Percentiles rank a stretch among this genome's conserved stretches.
Evolutionary conservation across 2,888 invertebrate genomes (phyloP).

Genomic region (Stramonita haemastoma): DNA sequence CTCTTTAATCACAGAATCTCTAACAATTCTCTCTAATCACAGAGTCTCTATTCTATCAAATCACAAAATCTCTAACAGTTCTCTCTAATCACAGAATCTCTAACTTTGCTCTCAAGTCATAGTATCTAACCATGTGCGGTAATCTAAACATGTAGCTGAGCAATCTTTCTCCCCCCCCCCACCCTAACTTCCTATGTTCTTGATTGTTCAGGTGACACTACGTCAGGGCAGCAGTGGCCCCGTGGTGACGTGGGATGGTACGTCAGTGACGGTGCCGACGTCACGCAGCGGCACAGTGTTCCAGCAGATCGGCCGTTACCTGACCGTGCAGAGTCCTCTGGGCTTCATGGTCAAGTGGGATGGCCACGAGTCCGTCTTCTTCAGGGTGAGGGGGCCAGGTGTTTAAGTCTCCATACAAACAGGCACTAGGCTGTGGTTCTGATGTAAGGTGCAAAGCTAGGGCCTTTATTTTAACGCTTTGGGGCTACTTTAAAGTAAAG

Average conservation of each 20-base stretch:
- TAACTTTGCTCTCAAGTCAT: too few relatives aligned
- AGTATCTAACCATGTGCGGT: too few relatives aligned
- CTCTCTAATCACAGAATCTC: too few relatives aligned
- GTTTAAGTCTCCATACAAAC: background rate
- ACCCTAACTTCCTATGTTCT: background rate
- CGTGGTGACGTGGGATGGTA: slow-evolving; percentile 58
- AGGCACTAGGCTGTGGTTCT: too few relatives aligned
- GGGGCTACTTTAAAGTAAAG: background rate
- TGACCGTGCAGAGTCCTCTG: slow-evolving; percentile 84
- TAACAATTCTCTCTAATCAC: too few relatives aligned
- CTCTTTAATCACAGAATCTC: too few relatives aligned
- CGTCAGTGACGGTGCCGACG: slow-evolving; percentile 57
- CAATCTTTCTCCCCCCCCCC: too few relatives aligned
- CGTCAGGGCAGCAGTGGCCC: slow-evolving; percentile 55
- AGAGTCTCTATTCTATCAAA: too few relatives aligned
- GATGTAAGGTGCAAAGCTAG: too few relatives aligned
- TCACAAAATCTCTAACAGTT: too few relatives aligned
- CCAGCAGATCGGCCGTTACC: slow-evolving; percentile 84
- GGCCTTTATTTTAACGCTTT: background rate
- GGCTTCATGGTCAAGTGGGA: slow-evolving; percentile 87
- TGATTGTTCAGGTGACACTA: slow-evolving; percentile 38
- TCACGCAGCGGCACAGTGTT: slow-evolving; percentile 83
- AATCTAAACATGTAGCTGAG: too few relatives aligned
- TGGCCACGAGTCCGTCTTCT: slow-evolving; percentile 78
- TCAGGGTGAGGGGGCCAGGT: slow-evolving; percentile 44